Conservation (phyloP, 2,888 invertebrate genomes). For the Carterocephalus palaemon region DNA sequence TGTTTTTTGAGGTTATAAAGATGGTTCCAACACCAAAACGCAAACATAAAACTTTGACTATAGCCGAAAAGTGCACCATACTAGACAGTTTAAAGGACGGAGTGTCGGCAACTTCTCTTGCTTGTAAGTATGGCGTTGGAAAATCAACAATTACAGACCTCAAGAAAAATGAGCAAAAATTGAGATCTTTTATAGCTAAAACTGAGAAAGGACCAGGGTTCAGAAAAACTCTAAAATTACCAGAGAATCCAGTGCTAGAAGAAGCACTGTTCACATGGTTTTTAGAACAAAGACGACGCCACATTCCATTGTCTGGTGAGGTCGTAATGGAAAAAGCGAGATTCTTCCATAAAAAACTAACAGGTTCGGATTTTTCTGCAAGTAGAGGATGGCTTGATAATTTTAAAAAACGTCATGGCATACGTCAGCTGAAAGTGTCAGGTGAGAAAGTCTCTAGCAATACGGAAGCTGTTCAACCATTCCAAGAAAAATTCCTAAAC, state of each 20-base stretch:
- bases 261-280: conserved; percentile 28
- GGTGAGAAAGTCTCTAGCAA: conserved; percentile 34
- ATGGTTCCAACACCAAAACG: too few species aligned
- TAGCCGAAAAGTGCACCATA: too few species aligned
- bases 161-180: too few species aligned
- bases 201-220: conserved; percentile 25
- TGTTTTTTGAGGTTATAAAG: too few species aligned
- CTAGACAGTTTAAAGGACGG: too few species aligned
- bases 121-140: too few species aligned
- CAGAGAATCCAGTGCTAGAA: conserved; percentile 24
- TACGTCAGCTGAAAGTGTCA: conserved; percentile 32
- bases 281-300: conserved; percentile 22
- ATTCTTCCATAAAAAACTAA: conserved; percentile 34
- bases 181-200: conserved; percentile 16
- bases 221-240: conserved; percentile 17
- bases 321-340: conserved; percentile 31
- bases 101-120: too few species aligned
- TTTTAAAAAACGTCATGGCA: conserved; percentile 36
- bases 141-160: too few species aligned
- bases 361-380: conserved; percentile 35
- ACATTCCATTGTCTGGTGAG: conserved; percentile 24
- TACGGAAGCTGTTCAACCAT: conserved; percentile 30
- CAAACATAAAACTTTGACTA: too few species aligned
- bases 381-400: conserved; percentile 36
- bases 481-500: conserved; percentile 33